A percentile compares a stretch with the other conserved stretches of the same genome.
Conservation (phyloP, 2,797 vertebrate genomes). For the Luscinia megarhynchos region DNA sequence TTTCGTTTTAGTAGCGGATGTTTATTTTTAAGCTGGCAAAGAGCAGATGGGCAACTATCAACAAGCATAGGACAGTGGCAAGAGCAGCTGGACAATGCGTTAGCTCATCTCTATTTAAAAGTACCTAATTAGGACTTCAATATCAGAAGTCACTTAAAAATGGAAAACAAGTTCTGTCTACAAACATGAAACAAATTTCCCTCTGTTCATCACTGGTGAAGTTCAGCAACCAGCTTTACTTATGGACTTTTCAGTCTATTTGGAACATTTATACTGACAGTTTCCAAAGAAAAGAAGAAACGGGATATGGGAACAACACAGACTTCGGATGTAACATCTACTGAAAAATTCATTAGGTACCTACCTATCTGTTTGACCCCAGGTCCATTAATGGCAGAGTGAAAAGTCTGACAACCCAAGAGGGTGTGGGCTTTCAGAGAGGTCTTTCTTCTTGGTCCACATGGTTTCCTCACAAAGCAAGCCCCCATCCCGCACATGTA, state of each 20-base stretch:
- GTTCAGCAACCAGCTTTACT: not conserved
- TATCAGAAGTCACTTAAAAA: constrained; percentile 1
- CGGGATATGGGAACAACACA: not conserved
- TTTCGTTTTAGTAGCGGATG: not conserved
- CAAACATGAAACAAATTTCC: not conserved
- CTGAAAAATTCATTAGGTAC: constrained; percentile 18
- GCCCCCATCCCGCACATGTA: not conserved
- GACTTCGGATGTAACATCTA: not conserved
- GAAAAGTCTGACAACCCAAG: not conserved
- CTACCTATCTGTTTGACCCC: not conserved
- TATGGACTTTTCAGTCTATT: not conserved
- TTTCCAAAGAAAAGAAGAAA: not conserved
- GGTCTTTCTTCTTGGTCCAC: not conserved
- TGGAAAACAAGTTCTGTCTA: not conserved
- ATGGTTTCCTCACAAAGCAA: not conserved
- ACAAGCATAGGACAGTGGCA: not conserved
- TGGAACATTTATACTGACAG: not conserved
- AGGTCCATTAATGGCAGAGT: not conserved
- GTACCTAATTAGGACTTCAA: not conserved
- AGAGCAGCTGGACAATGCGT: constrained; percentile 13
- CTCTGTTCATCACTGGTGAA: not conserved
- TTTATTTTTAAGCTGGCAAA: constrained; percentile 10
- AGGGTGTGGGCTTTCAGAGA: not conserved
- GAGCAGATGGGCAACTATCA: not conserved
- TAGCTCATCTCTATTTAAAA: constrained; percentile 18